These are phyloP conservation scores for Mythimna loreyi DNA, from an alignment of 2,888 invertebrate species.

Conservation along the genomic window DNA sequence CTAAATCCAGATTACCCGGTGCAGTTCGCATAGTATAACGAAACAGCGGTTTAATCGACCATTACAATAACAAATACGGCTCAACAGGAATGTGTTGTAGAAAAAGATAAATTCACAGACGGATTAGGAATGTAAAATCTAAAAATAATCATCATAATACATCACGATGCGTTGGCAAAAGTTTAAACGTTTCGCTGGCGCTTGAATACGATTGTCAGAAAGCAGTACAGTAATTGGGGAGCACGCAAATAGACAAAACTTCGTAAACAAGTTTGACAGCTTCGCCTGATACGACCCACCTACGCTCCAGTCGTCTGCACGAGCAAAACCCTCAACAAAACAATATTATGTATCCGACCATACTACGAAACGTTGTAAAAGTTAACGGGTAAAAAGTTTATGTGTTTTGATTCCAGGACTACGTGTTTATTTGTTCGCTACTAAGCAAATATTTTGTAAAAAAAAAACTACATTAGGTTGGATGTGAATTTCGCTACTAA, in stretches of 20 bases:
- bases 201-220: slow-evolving; percentile 75
- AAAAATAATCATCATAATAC: slow-evolving; percentile 55
- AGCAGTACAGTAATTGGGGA: slow-evolving; percentile 74
- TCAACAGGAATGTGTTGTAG: slow-evolving; percentile 11
- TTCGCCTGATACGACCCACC: slow-evolving; percentile 79
- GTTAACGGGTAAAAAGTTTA: slow-evolving; percentile 48
- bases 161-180: slow-evolving; percentile 68
- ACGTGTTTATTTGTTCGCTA: neutral
- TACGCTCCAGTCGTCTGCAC: slow-evolving; percentile 69
- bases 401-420: slow-evolving; percentile 30
- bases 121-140: slow-evolving; percentile 51
- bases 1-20: slow-evolving; percentile 17
- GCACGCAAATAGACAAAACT: slow-evolving; percentile 80
- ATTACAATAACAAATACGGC: slow-evolving; percentile 11
- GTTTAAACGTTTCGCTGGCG: slow-evolving; percentile 72
- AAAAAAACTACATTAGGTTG: neutral
- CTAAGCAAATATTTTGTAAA: no score
- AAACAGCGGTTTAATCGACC: neutral
- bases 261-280: slow-evolving; percentile 86
- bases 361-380: slow-evolving; percentile 45
- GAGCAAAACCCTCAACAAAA: slow-evolving; percentile 73
- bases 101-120: slow-evolving; percentile 37
- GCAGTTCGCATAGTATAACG: neutral
- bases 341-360: slow-evolving; percentile 66
- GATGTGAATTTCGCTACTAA: neutral